Percentiles rank a stretch among this genome's conserved stretches.
phyloP scores from a whole-genome alignment of 2,888 invertebrate species.

The Morpho deidamia region DNA sequence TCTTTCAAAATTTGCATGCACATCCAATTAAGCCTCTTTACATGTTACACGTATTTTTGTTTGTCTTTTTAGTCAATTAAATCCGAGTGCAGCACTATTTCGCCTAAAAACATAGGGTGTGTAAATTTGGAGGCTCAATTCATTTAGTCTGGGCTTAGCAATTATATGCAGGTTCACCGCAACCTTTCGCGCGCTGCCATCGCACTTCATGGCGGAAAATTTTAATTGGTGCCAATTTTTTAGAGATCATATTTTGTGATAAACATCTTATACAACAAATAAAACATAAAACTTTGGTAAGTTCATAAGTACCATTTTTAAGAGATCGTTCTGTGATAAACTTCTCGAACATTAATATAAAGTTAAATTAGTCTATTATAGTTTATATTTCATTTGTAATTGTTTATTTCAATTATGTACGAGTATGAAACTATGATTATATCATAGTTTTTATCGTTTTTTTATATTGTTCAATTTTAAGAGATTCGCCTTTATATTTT shows the following conservation, averaged over 20 bases:
- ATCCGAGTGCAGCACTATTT: conserved; percentile 24
- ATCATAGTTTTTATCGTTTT: no score
- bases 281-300: background rate
- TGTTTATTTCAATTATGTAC: no score
- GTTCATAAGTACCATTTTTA: background rate
- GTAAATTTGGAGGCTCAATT: conserved; percentile 29
- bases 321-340: no score
- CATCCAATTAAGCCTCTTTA: background rate
- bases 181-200: conserved; percentile 17
- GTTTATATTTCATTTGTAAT: no score
- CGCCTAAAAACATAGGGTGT: conserved; percentile 28
- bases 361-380: no score
- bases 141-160: conserved; percentile 36
- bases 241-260: conserved; percentile 35
- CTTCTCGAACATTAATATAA: no score
- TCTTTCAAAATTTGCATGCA: background rate
- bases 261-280: conserved; percentile 2
- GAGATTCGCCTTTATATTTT: no score
- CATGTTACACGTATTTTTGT: conserved; percentile 22
- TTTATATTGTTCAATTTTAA: no score
- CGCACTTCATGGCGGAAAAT: conserved; percentile 47
- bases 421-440: no score
- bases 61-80: conserved; percentile 21
- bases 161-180: conserved; percentile 42
- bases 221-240: conserved; percentile 67